These are phyloP conservation scores for Axis porcinus DNA, from an alignment of 2,113 vertebrate species.

Conservation along the genomic window DNA sequence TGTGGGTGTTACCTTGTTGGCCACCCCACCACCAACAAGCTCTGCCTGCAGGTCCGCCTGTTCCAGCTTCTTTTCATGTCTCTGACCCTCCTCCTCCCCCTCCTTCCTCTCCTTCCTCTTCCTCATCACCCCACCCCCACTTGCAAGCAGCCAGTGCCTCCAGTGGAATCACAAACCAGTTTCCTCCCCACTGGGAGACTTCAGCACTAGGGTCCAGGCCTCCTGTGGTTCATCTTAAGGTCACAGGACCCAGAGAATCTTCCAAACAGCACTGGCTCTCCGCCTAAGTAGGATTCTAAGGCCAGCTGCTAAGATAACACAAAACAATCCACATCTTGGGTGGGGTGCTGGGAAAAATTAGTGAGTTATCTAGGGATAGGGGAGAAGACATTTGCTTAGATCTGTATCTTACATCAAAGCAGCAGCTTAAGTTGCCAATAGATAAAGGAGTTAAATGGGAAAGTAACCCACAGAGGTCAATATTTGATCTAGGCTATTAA, in stretches of 20 bases:
- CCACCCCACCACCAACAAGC: fast-evolving
- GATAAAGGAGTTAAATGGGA: not conserved
- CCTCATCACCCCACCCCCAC: too few species aligned
- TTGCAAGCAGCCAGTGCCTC: not conserved
- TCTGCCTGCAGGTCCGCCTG: fast-evolving
- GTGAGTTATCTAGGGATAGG: fast-evolving
- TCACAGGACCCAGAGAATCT: not conserved
- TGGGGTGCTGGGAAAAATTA: not conserved
- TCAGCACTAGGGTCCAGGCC: fast-evolving
- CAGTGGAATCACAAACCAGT: fast-evolving
- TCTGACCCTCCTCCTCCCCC: not conserved
- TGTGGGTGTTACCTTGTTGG: fast-evolving
- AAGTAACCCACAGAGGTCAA: not conserved
- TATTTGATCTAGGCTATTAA: not conserved
- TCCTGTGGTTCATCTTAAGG: fast-evolving
- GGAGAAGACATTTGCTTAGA: not conserved
- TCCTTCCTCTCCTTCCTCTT: too few species aligned
- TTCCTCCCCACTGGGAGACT: too few species aligned
- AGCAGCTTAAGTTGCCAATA: not conserved
- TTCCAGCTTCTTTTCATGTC: not conserved
- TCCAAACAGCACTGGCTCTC: not conserved
- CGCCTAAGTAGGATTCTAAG: not conserved
- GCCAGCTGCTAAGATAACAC: not conserved
- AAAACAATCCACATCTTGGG: fast-evolving
- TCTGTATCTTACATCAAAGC: not conserved